Evolutionary conservation across 2,888 invertebrate species (phyloP), one percentile per base, ranked within the genome.

Genomic region (Melinaea menophilus): DNA sequence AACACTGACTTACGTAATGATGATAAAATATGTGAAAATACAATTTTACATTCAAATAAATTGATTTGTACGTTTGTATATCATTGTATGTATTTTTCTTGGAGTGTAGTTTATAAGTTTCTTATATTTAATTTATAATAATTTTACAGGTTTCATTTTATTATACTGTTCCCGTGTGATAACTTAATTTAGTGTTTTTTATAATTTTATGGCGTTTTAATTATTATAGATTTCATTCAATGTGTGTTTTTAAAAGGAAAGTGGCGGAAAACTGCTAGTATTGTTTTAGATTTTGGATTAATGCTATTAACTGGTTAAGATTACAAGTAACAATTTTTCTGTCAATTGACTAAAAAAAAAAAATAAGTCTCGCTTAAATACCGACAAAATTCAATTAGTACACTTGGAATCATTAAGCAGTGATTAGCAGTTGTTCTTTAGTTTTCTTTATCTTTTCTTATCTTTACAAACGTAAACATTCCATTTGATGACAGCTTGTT

Each of bases 151-250:
- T 65, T 68, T 71, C 72, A 73, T 73, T 75, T 78, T 74, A 71
- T 73, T 75, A 77, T 58, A 69, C 67, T 69, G 71, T 73, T 74
- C 69, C 68, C 41, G 72, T 74, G 75, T 74, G 71, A 73, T 66
- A 71, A 63, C 69, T 67, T 71, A 73, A 70, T 73, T 78, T 78
- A 76, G 76, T 73, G 76, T 73, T 77, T 73, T 62, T 68, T 67
- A 74, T 76, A 73, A 73, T 75, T 73, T 75, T 74, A 72, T 74
- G 70, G 71, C 66, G 71, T 73, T 72, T 41, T 64, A 55, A 46
- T 51, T 65, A 59, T 60, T 55, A 47, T 55, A 55, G 55, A 56
- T 60, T 13, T 56, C 54, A 57, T 35, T 9, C 7, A 37, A 35
- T 54, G 37, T 41, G 65, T 60, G 41, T 41, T 41, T 9, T 41